Percentiles rank a stretch among this genome's conserved stretches.
Conservation (phyloP, 2,888 invertebrate species). For the Rotaria socialis region DNA sequence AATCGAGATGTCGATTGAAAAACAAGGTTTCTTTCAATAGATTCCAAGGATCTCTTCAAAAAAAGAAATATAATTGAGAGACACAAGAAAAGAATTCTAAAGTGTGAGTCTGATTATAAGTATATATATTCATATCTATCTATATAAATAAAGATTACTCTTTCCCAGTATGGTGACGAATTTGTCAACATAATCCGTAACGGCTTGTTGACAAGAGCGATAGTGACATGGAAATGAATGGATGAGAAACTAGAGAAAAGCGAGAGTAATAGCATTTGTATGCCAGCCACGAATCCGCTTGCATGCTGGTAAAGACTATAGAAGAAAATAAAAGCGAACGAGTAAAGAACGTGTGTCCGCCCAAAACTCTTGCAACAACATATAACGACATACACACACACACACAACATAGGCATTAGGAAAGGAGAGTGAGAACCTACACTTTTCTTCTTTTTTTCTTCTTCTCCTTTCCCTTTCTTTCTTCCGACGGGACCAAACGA, state of each 20-base stretch:
- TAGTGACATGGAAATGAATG: neutral
- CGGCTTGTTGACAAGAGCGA: neutral
- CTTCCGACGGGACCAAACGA: neutral
- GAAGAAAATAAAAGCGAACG: neutral
- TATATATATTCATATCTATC: too few relatives aligned
- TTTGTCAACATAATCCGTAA: neutral
- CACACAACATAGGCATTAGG: neutral
- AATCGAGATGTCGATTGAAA: conserved; percentile 19
- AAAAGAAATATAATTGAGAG: neutral
- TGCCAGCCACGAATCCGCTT: neutral
- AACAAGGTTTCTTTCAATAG: conserved; percentile 16
- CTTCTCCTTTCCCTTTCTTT: neutral
- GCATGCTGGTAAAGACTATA: neutral
- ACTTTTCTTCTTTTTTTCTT: neutral
- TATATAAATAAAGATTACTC: neutral
- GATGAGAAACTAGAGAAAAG: neutral
- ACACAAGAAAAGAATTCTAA: neutral
- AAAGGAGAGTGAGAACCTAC: neutral
- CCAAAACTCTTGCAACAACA: neutral
- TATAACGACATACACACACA: neutral
- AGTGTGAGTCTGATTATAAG: neutral
- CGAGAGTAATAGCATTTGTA: neutral
- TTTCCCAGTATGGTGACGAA: neutral
- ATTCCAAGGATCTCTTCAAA: neutral
- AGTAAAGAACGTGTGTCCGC: conserved; percentile 3